phyloP scores from a whole-genome alignment of 1,140 invertebrate species.

The Anastatus disparis region DNA sequence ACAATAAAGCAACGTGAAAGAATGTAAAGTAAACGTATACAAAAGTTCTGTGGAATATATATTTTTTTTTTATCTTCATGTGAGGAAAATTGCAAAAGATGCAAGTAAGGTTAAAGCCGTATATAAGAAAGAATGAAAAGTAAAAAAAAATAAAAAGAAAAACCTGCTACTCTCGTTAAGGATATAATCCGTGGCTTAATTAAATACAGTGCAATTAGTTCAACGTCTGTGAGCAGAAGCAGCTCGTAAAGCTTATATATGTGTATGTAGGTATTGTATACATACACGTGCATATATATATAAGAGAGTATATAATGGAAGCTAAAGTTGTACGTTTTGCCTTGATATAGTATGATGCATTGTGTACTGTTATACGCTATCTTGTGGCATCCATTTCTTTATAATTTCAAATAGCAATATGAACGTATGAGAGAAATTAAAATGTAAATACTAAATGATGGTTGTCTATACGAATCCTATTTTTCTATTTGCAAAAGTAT shows the following conservation, averaged over 20 bases:
- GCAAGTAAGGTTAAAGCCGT: too few relatives aligned
- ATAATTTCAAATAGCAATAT: conserved; percentile 15
- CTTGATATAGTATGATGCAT: background rate
- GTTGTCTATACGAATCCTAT: too few relatives aligned
- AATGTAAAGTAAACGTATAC: too few relatives aligned
- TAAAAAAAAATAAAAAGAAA: conserved; percentile 1
- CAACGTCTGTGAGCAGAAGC: conserved; percentile 24
- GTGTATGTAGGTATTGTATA: background rate
- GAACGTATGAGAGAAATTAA: too few relatives aligned
- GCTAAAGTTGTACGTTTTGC: background rate
- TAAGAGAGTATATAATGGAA: background rate
- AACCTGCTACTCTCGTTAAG: conserved; percentile 51
- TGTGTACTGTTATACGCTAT: background rate
- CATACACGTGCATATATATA: background rate
- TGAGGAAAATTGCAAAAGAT: too few relatives aligned
- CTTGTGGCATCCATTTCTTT: conserved; percentile 8
- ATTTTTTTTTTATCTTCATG: too few relatives aligned
- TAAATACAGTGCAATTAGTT: conserved; percentile 56
- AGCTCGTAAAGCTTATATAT: background rate
- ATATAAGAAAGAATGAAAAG: conserved; percentile 32
- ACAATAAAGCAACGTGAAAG: too few relatives aligned
- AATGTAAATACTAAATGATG: too few relatives aligned
- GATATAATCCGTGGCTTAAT: conserved; percentile 55
- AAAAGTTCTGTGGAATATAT: too few relatives aligned
- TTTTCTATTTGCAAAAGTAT: too few relatives aligned